Evolutionary conservation across 2,888 invertebrate genomes (phyloP).

Genomic region (Ophonus ardosiacus): DNA sequence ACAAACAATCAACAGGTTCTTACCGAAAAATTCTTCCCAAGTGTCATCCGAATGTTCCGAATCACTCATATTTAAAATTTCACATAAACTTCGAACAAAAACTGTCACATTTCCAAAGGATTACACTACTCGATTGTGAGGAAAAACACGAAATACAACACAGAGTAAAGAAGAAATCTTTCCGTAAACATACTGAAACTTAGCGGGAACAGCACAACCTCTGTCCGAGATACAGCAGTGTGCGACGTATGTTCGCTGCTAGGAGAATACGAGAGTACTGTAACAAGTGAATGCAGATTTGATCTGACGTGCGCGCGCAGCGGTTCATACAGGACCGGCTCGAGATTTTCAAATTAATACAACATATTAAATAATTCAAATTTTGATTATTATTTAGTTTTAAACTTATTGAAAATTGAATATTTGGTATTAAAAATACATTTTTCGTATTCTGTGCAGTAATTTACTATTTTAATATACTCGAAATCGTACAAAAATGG

Average conservation of each 20-base stretch:
- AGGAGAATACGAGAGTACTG: constrained; percentile 8
- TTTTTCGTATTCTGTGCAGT: no score
- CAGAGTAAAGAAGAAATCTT: constrained; percentile 47
- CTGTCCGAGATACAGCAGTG: constrained; percentile 12
- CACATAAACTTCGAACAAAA: constrained; percentile 57
- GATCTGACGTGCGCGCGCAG: constrained; percentile 64
- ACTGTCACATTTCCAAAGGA: constrained; percentile 65
- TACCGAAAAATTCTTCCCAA: constrained; percentile 75
- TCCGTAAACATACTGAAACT: constrained; percentile 50
- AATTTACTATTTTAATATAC: no score
- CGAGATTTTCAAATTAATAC: not conserved
- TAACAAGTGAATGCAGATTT: constrained; percentile 65
- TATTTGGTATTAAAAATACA: no score
- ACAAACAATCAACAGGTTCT: constrained; percentile 66
- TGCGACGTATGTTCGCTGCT: constrained; percentile 23
- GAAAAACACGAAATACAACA: constrained; percentile 50
- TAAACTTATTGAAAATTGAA: no score
- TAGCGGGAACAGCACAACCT: constrained; percentile 12
- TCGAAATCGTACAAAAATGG: no score
- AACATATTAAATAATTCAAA: not conserved
- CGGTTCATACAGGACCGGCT: not conserved
- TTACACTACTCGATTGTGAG: constrained; percentile 19
- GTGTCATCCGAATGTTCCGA: constrained; percentile 72
- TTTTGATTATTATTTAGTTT: not conserved
- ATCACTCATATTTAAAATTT: constrained; percentile 71